Conservation (phyloP, 2,797 vertebrate species). For the Tauraco hartlaubi region DNA sequence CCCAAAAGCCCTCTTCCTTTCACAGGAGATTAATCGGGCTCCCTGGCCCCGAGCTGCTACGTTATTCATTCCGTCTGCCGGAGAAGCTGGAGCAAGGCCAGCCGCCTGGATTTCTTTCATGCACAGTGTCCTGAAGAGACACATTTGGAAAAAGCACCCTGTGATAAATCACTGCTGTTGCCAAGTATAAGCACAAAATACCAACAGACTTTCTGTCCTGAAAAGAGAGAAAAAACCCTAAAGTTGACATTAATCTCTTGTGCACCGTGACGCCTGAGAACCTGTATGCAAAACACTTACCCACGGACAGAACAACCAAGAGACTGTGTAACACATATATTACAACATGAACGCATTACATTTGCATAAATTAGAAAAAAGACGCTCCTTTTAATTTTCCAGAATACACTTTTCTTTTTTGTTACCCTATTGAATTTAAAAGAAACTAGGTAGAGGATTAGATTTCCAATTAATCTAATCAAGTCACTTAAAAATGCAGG, state of each 20-base stretch:
- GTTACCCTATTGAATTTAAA: neutral
- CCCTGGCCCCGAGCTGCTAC: neutral
- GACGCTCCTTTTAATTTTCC: neutral
- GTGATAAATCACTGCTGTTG: neutral
- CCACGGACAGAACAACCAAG: neutral
- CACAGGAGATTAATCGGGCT: neutral
- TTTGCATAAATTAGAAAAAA: neutral
- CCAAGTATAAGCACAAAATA: neutral
- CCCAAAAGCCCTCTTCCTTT: neutral
- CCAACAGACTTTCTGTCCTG: neutral
- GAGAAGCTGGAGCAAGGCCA: neutral
- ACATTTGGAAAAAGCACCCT: neutral
- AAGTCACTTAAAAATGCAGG: neutral
- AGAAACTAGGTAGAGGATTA: neutral
- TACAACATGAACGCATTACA: neutral
- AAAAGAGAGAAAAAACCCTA: neutral
- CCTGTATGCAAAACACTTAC: neutral
- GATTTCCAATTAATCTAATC: neutral
- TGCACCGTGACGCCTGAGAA: fast-evolving
- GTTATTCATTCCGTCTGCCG: neutral
- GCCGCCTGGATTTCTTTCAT: neutral
- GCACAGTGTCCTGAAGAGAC: neutral
- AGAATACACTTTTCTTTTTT: neutral
- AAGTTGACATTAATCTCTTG: neutral
- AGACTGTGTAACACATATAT: fast-evolving